A percentile compares a stretch with the other conserved stretches of the same genome.
Evolutionary conservation across 1,140 invertebrate genomes (phyloP).

Genomic region (Megalopta genalis): DNA sequence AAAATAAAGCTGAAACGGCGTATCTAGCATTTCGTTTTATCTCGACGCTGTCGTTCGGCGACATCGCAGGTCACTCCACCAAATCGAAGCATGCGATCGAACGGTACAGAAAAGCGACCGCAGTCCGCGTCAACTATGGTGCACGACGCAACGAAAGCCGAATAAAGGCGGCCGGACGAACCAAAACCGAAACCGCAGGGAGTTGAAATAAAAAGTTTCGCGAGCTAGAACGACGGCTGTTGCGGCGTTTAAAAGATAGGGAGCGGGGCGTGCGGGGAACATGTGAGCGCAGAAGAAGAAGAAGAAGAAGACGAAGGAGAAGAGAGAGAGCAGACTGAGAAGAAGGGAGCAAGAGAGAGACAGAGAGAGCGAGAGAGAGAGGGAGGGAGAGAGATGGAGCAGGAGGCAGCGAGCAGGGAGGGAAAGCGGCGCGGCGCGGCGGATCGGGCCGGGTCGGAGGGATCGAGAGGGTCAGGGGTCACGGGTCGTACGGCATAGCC

Average conservation of each 20-base stretch:
- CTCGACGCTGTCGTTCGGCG: no score
- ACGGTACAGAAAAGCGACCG: no score
- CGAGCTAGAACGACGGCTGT: neutral
- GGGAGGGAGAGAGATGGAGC: no score
- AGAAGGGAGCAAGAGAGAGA: no score
- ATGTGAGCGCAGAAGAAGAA: conserved; percentile 60
- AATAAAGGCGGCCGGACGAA: no score
- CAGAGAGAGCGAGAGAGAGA: no score
- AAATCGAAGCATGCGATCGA: no score
- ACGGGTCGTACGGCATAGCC: conserved; percentile 77
- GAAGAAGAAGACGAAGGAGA: neutral
- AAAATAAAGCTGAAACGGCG: no score
- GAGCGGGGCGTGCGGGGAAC: conserved; percentile 48
- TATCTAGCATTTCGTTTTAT: no score
- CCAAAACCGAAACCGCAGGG: neutral
- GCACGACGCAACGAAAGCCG: no score
- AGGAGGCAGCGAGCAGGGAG: neutral
- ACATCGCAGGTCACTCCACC: no score
- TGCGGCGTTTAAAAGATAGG: conserved; percentile 23
- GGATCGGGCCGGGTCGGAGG: conserved; percentile 69
- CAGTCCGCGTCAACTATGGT: no score
- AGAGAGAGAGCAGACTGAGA: neutral
- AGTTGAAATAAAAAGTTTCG: neutral
- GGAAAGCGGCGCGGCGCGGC: neutral
- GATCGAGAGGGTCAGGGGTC: conserved; percentile 75